A percentile compares a stretch with the other conserved stretches of the same genome.
Evolutionary conservation across 2,797 vertebrate genomes (phyloP).

Genomic region (Lophotriccus pileatus): DNA sequence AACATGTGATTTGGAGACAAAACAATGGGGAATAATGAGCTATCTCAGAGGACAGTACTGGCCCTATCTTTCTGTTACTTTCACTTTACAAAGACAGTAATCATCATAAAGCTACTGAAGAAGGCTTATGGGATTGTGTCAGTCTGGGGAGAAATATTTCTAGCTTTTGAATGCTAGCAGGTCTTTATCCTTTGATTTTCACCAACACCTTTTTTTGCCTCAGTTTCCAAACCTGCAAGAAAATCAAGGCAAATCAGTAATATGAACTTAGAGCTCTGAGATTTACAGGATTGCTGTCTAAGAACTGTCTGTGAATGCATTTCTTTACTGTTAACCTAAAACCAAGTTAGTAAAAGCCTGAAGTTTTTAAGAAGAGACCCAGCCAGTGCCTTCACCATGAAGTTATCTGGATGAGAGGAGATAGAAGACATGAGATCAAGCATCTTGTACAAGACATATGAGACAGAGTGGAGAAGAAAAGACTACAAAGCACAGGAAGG

Average conservation of each 20-base stretch:
- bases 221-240: background rate
- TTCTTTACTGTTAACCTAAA: background rate
- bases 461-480: background rate
- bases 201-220: background rate
- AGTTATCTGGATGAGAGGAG: background rate
- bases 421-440: background rate
- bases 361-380: background rate
- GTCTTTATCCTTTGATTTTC: background rate
- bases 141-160: background rate
- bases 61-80: background rate
- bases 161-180: background rate
- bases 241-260: background rate
- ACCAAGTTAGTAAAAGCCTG: background rate
- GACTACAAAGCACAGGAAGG: background rate
- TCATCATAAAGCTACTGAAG: background rate
- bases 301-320: background rate
- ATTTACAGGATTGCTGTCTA: accelerated
- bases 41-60: accelerated
- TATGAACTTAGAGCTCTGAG: background rate
- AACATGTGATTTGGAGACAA: background rate
- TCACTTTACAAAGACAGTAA: background rate
- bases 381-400: background rate
- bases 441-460: background rate
- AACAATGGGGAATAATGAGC: background rate
- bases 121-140: background rate